These are phyloP conservation scores for Siniperca knerii DNA, from an alignment of 2,113 vertebrate species.

Conservation along the genomic window DNA sequence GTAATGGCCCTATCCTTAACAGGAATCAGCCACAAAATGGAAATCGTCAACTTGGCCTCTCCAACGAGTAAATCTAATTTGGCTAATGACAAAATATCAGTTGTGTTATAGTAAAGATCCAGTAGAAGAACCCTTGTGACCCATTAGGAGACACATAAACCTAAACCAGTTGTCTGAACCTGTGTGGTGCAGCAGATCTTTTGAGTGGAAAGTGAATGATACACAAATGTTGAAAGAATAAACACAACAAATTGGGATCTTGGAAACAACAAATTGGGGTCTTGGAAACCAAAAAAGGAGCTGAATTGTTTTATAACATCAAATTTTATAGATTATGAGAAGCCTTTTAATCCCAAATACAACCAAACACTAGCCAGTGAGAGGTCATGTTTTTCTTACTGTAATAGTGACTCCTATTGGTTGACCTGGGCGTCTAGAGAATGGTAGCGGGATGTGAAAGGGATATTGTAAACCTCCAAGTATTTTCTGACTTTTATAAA, in stretches of 20 bases:
- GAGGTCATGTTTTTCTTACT: neutral
- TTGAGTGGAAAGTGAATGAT: neutral
- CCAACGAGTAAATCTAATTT: constrained; percentile 18
- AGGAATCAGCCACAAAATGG: constrained; percentile 15
- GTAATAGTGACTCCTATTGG: neutral
- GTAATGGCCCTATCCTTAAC: constrained; percentile 3
- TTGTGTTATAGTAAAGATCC: neutral
- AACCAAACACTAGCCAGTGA: neutral
- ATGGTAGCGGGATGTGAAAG: neutral
- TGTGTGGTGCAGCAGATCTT: neutral
- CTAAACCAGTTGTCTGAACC: neutral
- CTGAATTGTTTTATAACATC: no score
- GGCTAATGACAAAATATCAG: neutral
- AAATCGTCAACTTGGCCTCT: neutral
- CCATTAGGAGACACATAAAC: neutral
- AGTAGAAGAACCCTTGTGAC: neutral
- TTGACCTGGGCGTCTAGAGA: neutral
- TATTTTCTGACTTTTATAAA: neutral
- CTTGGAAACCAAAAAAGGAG: neutral
- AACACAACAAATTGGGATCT: neutral
- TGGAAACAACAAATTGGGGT: neutral
- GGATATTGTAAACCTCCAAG: neutral
- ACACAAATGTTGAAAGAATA: constrained; percentile 4
- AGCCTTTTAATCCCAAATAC: neutral
- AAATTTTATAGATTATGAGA: no score